phyloP scores from a whole-genome alignment of 2,888 invertebrate species.

The Theretra japonica region DNA sequence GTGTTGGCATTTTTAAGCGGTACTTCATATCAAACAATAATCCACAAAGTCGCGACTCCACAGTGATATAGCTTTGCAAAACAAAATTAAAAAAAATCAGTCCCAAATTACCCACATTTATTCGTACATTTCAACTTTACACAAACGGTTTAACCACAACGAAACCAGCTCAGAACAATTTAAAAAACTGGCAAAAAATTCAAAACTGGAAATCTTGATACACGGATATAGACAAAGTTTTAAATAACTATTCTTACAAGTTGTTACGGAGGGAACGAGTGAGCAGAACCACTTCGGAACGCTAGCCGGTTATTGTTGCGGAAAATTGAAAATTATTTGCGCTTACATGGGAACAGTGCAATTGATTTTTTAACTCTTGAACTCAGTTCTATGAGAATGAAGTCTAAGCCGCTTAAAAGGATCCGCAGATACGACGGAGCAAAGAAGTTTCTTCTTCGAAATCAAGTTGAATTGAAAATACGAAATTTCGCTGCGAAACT shows the following conservation, averaged over 20 bases:
- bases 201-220: neutral
- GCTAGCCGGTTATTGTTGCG: conserved; percentile 34
- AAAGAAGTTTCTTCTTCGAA: neutral
- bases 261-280: neutral
- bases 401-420: conserved; percentile 1
- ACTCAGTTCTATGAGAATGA: neutral
- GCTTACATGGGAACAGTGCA: conserved; percentile 31
- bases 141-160: neutral
- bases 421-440: neutral
- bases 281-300: conserved; percentile 18
- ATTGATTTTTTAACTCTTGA: conserved; percentile 13
- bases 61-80: too few species aligned
- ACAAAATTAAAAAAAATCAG: too few species aligned
- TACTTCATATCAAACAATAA: too few species aligned
- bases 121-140: conserved; percentile 1
- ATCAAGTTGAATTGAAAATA: neutral
- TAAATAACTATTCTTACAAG: neutral
- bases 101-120: neutral
- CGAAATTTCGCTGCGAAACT: neutral
- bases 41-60: too few species aligned
- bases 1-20: too few species aligned
- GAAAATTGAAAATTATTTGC: conserved; percentile 39
- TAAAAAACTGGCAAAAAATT: neutral
- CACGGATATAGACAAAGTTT: conserved; percentile 6
- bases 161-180: neutral